A percentile compares a stretch with the other conserved stretches of the same genome.
These are phyloP conservation scores for Pachymerium ferrugineum DNA, from an alignment of 2,888 invertebrate genomes.

Conservation along the genomic window DNA sequence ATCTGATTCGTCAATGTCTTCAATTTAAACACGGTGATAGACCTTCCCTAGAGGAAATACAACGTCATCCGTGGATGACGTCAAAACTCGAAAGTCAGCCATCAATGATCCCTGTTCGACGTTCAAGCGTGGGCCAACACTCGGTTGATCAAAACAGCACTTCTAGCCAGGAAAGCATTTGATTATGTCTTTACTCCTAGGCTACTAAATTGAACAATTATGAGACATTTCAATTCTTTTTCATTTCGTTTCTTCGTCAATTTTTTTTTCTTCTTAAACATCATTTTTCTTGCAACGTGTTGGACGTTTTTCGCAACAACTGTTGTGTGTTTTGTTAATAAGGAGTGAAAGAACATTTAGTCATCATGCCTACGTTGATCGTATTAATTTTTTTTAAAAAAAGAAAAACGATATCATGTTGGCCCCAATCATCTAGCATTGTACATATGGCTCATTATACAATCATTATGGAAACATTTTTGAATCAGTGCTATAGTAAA, in stretches of 20 bases:
- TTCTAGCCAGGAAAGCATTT: conserved; percentile 39
- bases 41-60: conserved; percentile 52
- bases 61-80: conserved; percentile 53
- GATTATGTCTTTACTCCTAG: conserved; percentile 32
- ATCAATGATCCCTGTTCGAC: conserved; percentile 33
- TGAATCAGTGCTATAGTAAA: neutral
- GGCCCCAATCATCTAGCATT: conserved; percentile 17
- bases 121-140: conserved; percentile 37
- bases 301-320: too few species aligned
- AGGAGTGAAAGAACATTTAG: too few species aligned
- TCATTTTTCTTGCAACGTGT: too few species aligned
- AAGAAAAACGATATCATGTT: neutral
- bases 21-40: conserved; percentile 51
- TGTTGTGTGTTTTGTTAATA: too few species aligned
- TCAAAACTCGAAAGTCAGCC: conserved; percentile 39
- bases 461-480: neutral
- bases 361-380: too few species aligned
- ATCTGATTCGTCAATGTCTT: conserved; percentile 54
- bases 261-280: too few species aligned
- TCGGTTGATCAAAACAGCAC: conserved; percentile 39
- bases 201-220: conserved; percentile 18
- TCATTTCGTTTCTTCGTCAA: too few species aligned
- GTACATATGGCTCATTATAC: neutral
- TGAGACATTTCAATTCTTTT: too few species aligned
- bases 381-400: neutral